phyloP scores from a whole-genome alignment of 2,888 invertebrate genomes.

The Torymus texanus region DNA sequence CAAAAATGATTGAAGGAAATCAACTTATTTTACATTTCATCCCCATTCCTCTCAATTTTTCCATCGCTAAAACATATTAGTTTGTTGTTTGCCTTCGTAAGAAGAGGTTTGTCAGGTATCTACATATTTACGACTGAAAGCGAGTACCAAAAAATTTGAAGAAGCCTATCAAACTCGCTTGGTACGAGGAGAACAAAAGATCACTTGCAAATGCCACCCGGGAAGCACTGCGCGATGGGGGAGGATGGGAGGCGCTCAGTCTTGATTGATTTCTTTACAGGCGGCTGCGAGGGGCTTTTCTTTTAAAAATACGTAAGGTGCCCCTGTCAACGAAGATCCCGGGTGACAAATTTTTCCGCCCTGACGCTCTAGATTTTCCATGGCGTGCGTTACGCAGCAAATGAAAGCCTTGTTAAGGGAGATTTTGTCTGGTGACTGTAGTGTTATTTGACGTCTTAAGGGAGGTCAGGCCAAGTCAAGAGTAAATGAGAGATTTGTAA shows the following conservation, averaged over 20 bases:
- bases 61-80: too few relatives aligned
- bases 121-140: background rate
- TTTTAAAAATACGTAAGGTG: conserved; percentile 12
- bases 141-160: background rate
- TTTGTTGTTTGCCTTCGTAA: too few relatives aligned
- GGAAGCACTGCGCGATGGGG: background rate
- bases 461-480: too few relatives aligned
- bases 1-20: too few relatives aligned
- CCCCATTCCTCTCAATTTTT: too few relatives aligned
- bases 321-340: background rate
- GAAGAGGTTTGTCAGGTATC: too few relatives aligned
- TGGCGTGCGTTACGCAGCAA: background rate
- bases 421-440: too few relatives aligned
- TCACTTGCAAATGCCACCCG: conserved; percentile 42
- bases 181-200: conserved; percentile 37
- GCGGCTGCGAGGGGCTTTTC: background rate
- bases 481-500: too few relatives aligned
- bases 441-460: too few relatives aligned
- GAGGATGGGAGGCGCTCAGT: background rate
- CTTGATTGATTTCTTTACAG: conserved; percentile 35
- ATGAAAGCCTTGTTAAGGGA: too few relatives aligned
- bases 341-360: conserved; percentile 1
- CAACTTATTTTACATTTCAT: too few relatives aligned
- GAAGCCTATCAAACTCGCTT: background rate
- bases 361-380: background rate